Base-by-base conservation (phyloP, 2,797 vertebrate species). In the Malurus leucopterus region DNA sequence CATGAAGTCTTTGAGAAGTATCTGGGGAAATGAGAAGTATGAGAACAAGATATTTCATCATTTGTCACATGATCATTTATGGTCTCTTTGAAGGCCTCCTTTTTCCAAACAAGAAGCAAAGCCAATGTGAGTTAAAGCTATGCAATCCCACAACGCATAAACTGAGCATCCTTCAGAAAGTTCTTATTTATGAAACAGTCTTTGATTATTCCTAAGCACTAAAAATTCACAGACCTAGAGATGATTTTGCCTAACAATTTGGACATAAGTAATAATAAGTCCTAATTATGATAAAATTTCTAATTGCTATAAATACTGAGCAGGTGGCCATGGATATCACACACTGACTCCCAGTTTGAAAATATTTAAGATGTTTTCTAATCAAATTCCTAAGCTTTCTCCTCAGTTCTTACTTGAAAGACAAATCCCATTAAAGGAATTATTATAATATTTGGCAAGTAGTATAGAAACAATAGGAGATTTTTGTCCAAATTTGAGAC, bases 281-380 rank as follows among this genome's bases (percentile, higher is more conserved):
- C 29, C 17, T 79, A 86, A 88, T 90, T 88, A 79, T 6, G 32
- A 26, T 41, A 82, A 54, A 55, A 76, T 59, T 84, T 86, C 71
- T 86, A 93, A 88, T 93, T 93, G 76, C 44, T 67, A 51, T 43
- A 94, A 94, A 90, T 93, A 91, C 82, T 92, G 89, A 92, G 87
- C 91, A 94, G 92, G 85, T 96, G 90, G 84, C 53, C n/a, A 69
- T 9, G 2, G 51, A 57, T 64, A 77, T 74, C 44, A 41, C 26
- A 79, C 34, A 80, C 22, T 71, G 64, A 62, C 51, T 94, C 51
- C 61, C 57, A 53, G 17, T 80, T 58, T 79, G 76, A 93, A 96
- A 92, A 95, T 89, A 91, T 81, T 93, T 86, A 77, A 59, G 43
- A 46, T 69, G 46, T 19, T 79, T 92, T 80, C 55, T 87, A 88